Percentiles rank a stretch among this genome's conserved stretches.
Conservation (phyloP, 1,140 invertebrate genomes). For the Bombus sibiricus region DNA sequence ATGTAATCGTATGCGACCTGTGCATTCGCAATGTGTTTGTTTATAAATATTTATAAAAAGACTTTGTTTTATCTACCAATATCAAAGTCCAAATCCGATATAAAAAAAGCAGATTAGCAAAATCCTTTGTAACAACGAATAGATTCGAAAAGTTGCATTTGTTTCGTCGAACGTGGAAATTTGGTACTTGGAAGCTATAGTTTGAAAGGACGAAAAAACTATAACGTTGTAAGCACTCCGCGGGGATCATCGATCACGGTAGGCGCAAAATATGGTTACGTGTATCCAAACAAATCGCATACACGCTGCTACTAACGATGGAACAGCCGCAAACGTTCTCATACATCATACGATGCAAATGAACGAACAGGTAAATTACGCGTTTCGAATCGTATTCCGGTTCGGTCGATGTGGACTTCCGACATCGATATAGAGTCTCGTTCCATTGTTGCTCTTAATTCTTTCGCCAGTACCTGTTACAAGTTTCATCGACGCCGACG, state of each 20-base stretch:
- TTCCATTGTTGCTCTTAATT: slow-evolving; percentile 9
- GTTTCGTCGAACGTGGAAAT: too few relatives aligned
- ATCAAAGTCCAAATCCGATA: too few relatives aligned
- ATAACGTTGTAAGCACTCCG: slow-evolving; percentile 4
- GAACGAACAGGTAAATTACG: slow-evolving; percentile 37
- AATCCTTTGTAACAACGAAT: too few relatives aligned
- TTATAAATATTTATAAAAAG: too few relatives aligned
- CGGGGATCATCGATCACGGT: slow-evolving; percentile 18
- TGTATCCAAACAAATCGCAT: slow-evolving; percentile 14
- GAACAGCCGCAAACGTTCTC: slow-evolving; percentile 35
- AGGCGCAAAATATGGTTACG: slow-evolving; percentile 19
- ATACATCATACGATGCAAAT: slow-evolving; percentile 33
- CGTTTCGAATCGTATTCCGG: not conserved
- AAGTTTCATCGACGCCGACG: not conserved
- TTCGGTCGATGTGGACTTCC: slow-evolving; percentile 4
- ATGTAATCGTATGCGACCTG: too few relatives aligned
- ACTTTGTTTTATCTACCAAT: too few relatives aligned
- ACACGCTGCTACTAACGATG: slow-evolving; percentile 9
- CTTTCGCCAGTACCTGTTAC: not conserved
- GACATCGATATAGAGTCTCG: not conserved
- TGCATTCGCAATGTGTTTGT: too few relatives aligned
- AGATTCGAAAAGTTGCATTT: too few relatives aligned
- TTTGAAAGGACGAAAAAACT: not conserved
- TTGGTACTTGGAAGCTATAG: too few relatives aligned
- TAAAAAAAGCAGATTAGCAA: too few relatives aligned